A percentile compares a stretch with the other conserved stretches of the same genome.
Evolutionary conservation across 1,140 invertebrate genomes (phyloP).

Genomic region (Drosophila quadrilineata): DNA sequence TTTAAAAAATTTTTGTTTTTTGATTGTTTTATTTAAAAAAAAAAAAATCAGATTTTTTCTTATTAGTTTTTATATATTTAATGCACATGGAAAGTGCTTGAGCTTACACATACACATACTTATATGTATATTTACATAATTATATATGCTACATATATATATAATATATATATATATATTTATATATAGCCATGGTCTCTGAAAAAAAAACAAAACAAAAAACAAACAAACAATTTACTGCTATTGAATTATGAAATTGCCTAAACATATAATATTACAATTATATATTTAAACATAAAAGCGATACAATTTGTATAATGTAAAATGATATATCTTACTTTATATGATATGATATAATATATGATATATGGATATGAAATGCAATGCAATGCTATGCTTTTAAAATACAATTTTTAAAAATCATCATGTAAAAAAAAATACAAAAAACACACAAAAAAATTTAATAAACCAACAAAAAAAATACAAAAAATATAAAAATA

Average conservation of each 20-base stretch:
- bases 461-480: slow-evolving; percentile 66
- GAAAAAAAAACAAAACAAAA: no score
- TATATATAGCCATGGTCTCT: slow-evolving; percentile 71
- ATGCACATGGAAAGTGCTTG: slow-evolving; percentile 30
- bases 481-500: neutral
- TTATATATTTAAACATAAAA: slow-evolving; percentile 70
- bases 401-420: slow-evolving; percentile 79
- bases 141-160: slow-evolving; percentile 71
- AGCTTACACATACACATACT: slow-evolving; percentile 47
- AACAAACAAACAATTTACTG: slow-evolving; percentile 76
- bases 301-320: slow-evolving; percentile 67
- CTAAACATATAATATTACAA: slow-evolving; percentile 76
- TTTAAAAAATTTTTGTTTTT: no score
- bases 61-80: slow-evolving; percentile 60
- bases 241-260: slow-evolving; percentile 78
- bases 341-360: slow-evolving; percentile 61
- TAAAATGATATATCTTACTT: slow-evolving; percentile 75
- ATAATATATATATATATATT: slow-evolving; percentile 39
- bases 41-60: slow-evolving; percentile 33
- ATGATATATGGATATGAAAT: no score
- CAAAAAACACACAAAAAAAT: slow-evolving; percentile 72
- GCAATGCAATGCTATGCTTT: slow-evolving; percentile 77
- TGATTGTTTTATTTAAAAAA: slow-evolving; percentile 33
- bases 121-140: slow-evolving; percentile 35
- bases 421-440: slow-evolving; percentile 75